These are phyloP conservation scores for Probosciger aterrimus DNA, from an alignment of 2,113 vertebrate genomes.

Conservation along the genomic window DNA sequence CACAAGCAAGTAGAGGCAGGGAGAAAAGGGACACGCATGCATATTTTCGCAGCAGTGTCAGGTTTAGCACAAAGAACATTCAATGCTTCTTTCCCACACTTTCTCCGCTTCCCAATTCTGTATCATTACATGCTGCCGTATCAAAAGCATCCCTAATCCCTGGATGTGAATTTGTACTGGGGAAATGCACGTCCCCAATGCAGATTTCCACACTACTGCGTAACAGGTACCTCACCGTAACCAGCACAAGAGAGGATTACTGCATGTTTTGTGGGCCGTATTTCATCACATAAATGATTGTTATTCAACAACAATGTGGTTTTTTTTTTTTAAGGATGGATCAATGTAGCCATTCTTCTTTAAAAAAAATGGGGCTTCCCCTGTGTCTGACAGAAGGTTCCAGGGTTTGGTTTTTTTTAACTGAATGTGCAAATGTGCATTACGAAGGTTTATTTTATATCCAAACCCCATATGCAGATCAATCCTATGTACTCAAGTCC, in stretches of 20 bases:
- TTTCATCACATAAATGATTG: background rate
- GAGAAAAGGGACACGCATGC: background rate
- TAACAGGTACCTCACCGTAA: background rate
- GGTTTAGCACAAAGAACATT: background rate
- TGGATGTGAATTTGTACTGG: background rate
- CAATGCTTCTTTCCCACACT: background rate
- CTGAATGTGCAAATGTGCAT: background rate
- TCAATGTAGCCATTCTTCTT: background rate
- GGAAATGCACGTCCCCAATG: background rate
- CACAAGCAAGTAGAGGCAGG: background rate
- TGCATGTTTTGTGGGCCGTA: background rate
- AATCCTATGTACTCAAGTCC: background rate
- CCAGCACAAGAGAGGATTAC: background rate
- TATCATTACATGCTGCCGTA: background rate
- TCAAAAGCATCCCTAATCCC: background rate
- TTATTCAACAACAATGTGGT: accelerated
- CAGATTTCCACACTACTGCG: background rate
- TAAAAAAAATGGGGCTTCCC: background rate
- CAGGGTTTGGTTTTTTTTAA: background rate
- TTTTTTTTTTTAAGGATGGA: background rate
- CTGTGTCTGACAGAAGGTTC: background rate
- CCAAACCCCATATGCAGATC: background rate
- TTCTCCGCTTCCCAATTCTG: background rate
- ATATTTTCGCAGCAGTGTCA: background rate
- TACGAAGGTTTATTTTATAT: background rate